phyloP scores from a whole-genome alignment of 2,888 invertebrate genomes.

The Brachylomia viminalis region DNA sequence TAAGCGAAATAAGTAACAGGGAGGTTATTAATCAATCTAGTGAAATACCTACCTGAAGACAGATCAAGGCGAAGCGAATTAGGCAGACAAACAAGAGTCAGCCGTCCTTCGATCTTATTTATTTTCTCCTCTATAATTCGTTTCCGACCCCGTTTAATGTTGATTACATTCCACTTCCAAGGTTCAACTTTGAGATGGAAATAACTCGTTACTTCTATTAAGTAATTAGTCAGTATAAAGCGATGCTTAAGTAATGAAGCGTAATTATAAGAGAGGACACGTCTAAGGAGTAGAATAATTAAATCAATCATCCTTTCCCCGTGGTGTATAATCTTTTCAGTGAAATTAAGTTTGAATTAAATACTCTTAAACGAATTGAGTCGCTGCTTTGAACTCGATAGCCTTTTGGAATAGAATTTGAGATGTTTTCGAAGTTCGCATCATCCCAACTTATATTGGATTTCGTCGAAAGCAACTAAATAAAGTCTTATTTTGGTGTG shows the following conservation, averaged over 20 bases:
- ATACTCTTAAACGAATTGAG: slow-evolving; percentile 81
- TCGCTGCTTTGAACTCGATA: slow-evolving; percentile 81
- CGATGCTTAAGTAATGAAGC: slow-evolving; percentile 90
- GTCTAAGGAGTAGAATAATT: slow-evolving; percentile 89
- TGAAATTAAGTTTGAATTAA: slow-evolving; percentile 87
- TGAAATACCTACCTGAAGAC: slow-evolving; percentile 60
- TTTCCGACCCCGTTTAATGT: slow-evolving; percentile 83
- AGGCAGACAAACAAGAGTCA: slow-evolving; percentile 69
- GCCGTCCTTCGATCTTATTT: slow-evolving; percentile 79
- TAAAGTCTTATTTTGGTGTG: slow-evolving; percentile 57
- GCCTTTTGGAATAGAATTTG: slow-evolving; percentile 79
- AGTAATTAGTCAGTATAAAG: slow-evolving; percentile 90
- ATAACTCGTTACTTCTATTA: slow-evolving; percentile 90
- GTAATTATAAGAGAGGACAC: slow-evolving; percentile 90
- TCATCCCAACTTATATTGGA: slow-evolving; percentile 76
- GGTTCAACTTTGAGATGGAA: slow-evolving; percentile 86
- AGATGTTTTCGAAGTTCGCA: slow-evolving; percentile 75
- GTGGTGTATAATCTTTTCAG: slow-evolving; percentile 89
- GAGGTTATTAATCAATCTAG: slow-evolving; percentile 65
- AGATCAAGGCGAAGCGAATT: slow-evolving; percentile 58
- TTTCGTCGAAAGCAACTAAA: slow-evolving; percentile 69
- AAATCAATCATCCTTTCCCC: slow-evolving; percentile 88
- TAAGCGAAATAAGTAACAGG: slow-evolving; percentile 41
- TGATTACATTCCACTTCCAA: slow-evolving; percentile 84
- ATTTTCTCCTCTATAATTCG: slow-evolving; percentile 83